A percentile compares a stretch with the other conserved stretches of the same genome.
phyloP scores from a whole-genome alignment of 2,888 invertebrate genomes.

The Cataglyphis livida region DNA sequence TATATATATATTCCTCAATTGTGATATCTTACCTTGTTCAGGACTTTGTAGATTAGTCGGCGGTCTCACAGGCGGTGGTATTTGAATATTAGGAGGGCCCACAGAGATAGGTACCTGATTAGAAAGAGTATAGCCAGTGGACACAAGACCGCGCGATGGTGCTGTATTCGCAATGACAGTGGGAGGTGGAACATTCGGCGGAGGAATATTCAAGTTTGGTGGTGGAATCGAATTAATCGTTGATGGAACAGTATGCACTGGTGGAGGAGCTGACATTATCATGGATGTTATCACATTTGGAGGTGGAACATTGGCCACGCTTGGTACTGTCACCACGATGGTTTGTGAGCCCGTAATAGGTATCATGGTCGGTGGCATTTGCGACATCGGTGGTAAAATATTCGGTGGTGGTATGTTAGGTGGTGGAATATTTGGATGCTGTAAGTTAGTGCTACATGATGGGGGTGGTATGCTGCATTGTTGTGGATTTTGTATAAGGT shows the following conservation, averaged over 20 bases:
- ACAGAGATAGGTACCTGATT: constrained; percentile 80
- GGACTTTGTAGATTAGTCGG: constrained; percentile 73
- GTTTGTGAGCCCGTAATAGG: constrained; percentile 76
- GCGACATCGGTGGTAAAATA: constrained; percentile 80
- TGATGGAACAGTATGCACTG: constrained; percentile 78
- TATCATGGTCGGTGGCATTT: constrained; percentile 81
- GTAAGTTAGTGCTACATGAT: constrained; percentile 63
- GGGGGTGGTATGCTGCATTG: constrained; percentile 72
- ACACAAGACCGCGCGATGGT: constrained; percentile 76
- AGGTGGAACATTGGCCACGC: constrained; percentile 79
- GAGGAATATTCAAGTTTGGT: constrained; percentile 85
- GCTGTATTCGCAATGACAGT: constrained; percentile 77
- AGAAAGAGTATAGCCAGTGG: constrained; percentile 79
- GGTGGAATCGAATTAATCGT: constrained; percentile 81
- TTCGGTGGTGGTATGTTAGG: constrained; percentile 78
- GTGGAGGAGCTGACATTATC: constrained; percentile 81
- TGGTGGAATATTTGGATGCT: constrained; percentile 81
- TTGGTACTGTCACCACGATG: constrained; percentile 78
- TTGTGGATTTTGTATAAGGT: constrained; percentile 72
- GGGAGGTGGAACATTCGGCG: constrained; percentile 83
- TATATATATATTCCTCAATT: constrained; percentile 14
- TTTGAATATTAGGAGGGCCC: constrained; percentile 81
- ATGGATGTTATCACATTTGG: constrained; percentile 80
- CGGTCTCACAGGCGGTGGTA: constrained; percentile 81
- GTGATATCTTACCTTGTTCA: constrained; percentile 79